phyloP scores from a whole-genome alignment of 2,888 invertebrate genomes.

The Pollenia labialis region DNA sequence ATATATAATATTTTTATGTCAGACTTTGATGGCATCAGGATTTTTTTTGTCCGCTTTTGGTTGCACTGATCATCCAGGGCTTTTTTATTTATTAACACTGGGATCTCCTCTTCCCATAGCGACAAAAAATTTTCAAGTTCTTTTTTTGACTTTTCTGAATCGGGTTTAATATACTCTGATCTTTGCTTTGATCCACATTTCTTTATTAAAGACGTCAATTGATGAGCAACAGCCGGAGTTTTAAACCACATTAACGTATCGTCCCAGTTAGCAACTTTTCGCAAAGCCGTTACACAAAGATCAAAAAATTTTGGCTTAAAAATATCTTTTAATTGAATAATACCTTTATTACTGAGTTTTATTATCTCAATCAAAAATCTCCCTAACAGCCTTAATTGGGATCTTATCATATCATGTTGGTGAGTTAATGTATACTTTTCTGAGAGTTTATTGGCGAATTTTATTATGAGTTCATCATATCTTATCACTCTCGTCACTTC shows the following conservation, averaged over 20 bases:
- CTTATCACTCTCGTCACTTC: background rate
- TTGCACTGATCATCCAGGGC: conserved; percentile 26
- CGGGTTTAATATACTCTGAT: background rate
- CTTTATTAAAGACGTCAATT: conserved; percentile 14
- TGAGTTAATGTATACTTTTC: conserved; percentile 19
- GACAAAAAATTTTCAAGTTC: conserved; percentile 16
- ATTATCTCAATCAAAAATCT: conserved; percentile 4
- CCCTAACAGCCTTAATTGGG: background rate
- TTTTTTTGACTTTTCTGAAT: background rate
- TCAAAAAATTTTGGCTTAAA: background rate
- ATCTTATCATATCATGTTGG: conserved; percentile 4
- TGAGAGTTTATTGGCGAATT: conserved; percentile 32
- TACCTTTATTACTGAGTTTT: background rate
- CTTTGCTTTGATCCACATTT: conserved; percentile 4
- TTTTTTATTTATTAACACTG: conserved; percentile 40
- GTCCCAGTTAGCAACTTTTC: conserved; percentile 25
- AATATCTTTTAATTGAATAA: background rate
- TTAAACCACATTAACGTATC: conserved; percentile 6
- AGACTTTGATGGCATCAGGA: no score
- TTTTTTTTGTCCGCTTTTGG: background rate
- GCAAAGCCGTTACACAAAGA: background rate
- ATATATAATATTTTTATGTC: no score
- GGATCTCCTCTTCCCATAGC: conserved; percentile 22
- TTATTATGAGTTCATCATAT: conserved; percentile 50
- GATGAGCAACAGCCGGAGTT: conserved; percentile 40